Percentiles rank a stretch among this genome's conserved stretches.
phyloP scores from a whole-genome alignment of 2,888 invertebrate species.

The Mythimna impura region DNA sequence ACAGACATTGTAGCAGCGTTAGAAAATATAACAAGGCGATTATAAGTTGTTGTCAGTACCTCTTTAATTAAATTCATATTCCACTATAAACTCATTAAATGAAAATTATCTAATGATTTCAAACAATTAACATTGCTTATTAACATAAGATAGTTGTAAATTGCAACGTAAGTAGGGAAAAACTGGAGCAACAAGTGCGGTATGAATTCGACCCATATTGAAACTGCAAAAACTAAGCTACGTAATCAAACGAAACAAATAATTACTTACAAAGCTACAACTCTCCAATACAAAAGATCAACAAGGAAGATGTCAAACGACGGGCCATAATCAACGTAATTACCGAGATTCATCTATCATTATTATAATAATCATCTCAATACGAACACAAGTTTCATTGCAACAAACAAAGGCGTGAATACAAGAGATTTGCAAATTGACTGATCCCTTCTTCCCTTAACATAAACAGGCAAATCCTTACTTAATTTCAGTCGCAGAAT shows the following conservation, averaged over 20 bases:
- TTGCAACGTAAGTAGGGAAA: background rate
- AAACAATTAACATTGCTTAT: slow-evolving; percentile 20
- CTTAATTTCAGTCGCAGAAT: slow-evolving; percentile 90
- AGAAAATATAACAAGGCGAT: slow-evolving; percentile 44
- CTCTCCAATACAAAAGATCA: slow-evolving; percentile 15
- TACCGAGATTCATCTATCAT: slow-evolving; percentile 51
- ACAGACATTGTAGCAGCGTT: slow-evolving; percentile 31
- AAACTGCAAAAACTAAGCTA: background rate
- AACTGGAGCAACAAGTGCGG: background rate
- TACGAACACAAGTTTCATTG: slow-evolving; percentile 49
- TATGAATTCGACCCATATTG: slow-evolving; percentile 5
- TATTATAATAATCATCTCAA: slow-evolving; percentile 48
- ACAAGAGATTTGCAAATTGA: slow-evolving; percentile 83
- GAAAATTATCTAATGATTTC: slow-evolving; percentile 42
- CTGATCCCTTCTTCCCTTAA: slow-evolving; percentile 87
- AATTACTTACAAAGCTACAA: slow-evolving; percentile 10
- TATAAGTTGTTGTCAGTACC: slow-evolving; percentile 51
- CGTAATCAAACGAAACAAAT: slow-evolving; percentile 6
- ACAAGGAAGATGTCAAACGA: slow-evolving; percentile 25
- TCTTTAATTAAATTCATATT: slow-evolving; percentile 46
- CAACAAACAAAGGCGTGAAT: slow-evolving; percentile 80
- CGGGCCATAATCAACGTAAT: slow-evolving; percentile 35
- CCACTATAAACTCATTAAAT: slow-evolving; percentile 28
- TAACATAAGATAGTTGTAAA: slow-evolving; percentile 16
- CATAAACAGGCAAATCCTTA: slow-evolving; percentile 90